Percentiles rank a stretch among this genome's conserved stretches.
phyloP scores from a whole-genome alignment of 2,113 vertebrate genomes.

The Cyrtonyx montezumae region DNA sequence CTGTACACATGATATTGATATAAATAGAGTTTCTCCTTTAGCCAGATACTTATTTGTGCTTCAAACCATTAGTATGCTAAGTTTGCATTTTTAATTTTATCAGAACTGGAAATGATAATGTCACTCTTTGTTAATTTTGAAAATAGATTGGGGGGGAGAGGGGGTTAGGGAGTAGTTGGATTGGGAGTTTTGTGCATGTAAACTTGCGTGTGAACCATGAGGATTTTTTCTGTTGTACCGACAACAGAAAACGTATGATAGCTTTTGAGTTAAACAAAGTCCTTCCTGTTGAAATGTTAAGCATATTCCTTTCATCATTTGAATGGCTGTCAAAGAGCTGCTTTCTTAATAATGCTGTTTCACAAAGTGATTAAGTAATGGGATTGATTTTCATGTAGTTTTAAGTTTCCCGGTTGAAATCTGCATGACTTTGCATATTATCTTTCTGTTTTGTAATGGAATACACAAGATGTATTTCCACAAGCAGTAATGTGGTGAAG shows the following conservation, averaged over 20 bases:
- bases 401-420: background rate
- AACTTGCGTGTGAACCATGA: constrained; percentile 26
- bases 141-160: background rate
- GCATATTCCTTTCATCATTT: constrained; percentile 13
- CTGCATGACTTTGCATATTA: background rate
- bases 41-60: background rate
- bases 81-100: background rate
- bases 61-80: background rate
- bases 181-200: background rate
- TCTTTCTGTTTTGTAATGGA: background rate
- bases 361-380: background rate
- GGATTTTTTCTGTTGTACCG: constrained; percentile 41
- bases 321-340: background rate
- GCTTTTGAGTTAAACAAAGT: constrained; percentile 63
- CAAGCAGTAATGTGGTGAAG: accelerated
- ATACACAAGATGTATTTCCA: background rate
- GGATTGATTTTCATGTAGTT: constrained; percentile 8
- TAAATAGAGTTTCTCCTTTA: background rate
- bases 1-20: background rate
- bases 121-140: background rate
- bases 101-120: background rate
- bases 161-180: background rate
- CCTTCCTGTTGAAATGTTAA: constrained; percentile 65
- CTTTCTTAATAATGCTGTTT: constrained; percentile 30
- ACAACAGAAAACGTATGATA: constrained; percentile 53